Base-by-base conservation (phyloP, 2,888 invertebrate species). In the Ennomos erosarius region DNA sequence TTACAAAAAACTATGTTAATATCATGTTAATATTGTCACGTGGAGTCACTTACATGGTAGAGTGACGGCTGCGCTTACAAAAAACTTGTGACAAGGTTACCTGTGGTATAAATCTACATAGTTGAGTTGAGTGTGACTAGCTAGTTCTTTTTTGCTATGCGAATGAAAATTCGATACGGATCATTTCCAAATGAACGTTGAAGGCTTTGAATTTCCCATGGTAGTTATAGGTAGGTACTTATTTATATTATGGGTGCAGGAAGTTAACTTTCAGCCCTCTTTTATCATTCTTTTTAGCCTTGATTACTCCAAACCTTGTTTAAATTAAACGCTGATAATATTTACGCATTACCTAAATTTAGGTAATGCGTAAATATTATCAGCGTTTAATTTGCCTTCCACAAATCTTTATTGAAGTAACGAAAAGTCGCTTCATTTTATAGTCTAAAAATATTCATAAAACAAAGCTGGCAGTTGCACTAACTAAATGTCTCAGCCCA, bases 71-170 rank as follows among this genome's bases (percentile, higher is more conserved):
- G 45, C 11, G 43, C 9, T 26, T 47, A 59, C 59, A 65, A 65
- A 26, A 67, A 67, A 64, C 55, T 49, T 36, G 42, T 61, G 59
- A 60, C 66, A 67, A 67, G 67, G 67, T 55, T 59, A 54, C 59
- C 55, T 56, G 64, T 59, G 64, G 63, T 66, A 47, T 33, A 55
- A 54, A 57, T 57, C 57, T 51, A 57, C 55, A 62, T 59, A 47
- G 44, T n/a, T n/a, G n/a, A 46, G 55, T 47, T 48, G 40, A 55
- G 34, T 48, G 40, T 49, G 34, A 38, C 8, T 59, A 55, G 56
- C 48, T 56, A 51, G 56, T 40, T 52, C 4, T 26, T 58, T 51
- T 55, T 13, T 58, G 38, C 57, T 60, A 58, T 38, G 55, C 56
- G 53, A 44, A 35, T 45, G 45, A 47, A 38, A 50, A 59, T 55